Evolutionary conservation across 2,888 invertebrate species (phyloP).

Genomic region (Aricia artaxerxes): DNA sequence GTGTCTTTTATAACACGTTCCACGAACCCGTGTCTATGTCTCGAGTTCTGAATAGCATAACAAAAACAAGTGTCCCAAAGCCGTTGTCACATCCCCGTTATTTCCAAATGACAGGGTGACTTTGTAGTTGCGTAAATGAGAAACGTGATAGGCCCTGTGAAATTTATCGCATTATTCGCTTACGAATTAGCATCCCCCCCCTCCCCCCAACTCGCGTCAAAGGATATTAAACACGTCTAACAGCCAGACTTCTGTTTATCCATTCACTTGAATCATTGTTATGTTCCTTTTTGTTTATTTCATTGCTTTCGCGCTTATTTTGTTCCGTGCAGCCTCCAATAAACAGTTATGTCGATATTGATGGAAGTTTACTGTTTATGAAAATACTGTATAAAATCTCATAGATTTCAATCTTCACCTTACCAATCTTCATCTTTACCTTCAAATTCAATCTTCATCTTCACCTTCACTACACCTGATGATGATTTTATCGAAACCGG

Average conservation of each 20-base stretch:
- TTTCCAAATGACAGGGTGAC: constrained; percentile 8
- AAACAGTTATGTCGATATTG: background rate
- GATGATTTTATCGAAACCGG: no score
- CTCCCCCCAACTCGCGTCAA: background rate
- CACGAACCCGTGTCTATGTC: background rate
- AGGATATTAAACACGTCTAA: background rate
- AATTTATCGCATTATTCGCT: constrained; percentile 4
- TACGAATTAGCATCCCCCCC: background rate
- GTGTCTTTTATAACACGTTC: background rate
- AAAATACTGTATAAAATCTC: background rate
- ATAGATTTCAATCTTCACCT: background rate
- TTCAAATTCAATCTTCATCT: no score
- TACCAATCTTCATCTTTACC: no score
- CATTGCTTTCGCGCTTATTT: background rate
- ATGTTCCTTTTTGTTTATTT: background rate
- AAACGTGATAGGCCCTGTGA: constrained; percentile 19
- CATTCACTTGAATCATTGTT: background rate
- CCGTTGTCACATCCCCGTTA: background rate
- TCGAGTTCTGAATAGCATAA: background rate
- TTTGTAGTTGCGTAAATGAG: constrained; percentile 20
- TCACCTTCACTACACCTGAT: no score
- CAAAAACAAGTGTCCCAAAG: background rate
- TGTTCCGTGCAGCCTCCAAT: background rate
- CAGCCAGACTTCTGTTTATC: background rate
- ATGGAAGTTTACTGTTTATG: background rate